Conservation (phyloP, 2,797 vertebrate species). For the Aphelocoma californica region DNA sequence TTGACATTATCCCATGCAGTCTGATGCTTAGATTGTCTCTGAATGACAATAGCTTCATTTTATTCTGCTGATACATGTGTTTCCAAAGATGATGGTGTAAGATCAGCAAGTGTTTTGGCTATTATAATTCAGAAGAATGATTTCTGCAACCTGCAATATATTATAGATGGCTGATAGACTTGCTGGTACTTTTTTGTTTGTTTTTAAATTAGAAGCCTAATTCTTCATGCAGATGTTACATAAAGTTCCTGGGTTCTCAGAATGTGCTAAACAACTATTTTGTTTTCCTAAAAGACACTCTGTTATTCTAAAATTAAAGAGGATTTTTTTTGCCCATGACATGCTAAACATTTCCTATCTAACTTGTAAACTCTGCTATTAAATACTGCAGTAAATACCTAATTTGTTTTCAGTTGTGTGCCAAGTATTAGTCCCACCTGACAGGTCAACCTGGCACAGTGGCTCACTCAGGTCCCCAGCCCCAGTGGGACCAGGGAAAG, state of each 20-base stretch:
- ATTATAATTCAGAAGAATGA: not conserved
- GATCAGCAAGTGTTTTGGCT: not conserved
- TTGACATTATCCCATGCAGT: not conserved
- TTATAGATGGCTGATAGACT: not conserved
- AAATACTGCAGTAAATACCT: not conserved
- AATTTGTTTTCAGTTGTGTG: not conserved
- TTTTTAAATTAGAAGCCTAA: not conserved
- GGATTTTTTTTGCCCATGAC: not conserved
- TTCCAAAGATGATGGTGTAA: not conserved
- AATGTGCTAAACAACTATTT: not conserved
- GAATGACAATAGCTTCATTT: not conserved
- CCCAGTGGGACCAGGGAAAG: not conserved
- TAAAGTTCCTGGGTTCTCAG: not conserved
- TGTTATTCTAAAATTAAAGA: not conserved
- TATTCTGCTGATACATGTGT: not conserved
- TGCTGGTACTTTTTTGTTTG: not conserved
- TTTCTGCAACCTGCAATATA: not conserved
- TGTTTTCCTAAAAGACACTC: not conserved
- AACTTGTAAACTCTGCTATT: not conserved
- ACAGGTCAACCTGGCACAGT: not conserved
- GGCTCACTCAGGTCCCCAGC: rapidly evolving
- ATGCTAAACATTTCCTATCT: not conserved
- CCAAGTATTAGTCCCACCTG: not conserved
- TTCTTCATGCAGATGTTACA: not conserved
- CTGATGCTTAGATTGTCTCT: not conserved